phyloP scores from a whole-genome alignment of 2,113 vertebrate species.

The Pithys albifrons region DNA sequence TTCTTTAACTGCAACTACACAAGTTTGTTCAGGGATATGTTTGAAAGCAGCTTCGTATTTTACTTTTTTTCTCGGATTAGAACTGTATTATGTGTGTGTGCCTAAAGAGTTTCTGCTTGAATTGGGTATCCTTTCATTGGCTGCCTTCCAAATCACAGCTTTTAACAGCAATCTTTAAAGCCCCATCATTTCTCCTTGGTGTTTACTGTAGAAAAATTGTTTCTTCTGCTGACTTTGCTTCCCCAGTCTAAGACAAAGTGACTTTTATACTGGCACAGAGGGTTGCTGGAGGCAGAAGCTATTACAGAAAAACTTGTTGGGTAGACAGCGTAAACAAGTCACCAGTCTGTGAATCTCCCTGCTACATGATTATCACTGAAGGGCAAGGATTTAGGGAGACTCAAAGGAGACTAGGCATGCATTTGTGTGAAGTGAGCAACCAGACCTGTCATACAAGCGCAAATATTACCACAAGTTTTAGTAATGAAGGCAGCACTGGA shows the following conservation, averaged over 20 bases:
- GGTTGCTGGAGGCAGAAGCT: neutral
- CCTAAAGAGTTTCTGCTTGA: neutral
- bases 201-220: neutral
- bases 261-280: neutral
- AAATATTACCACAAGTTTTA: neutral
- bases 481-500: neutral
- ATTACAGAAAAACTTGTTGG: neutral
- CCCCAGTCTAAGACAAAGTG: neutral
- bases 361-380: neutral
- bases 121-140: neutral
- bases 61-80: neutral
- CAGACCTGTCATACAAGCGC: neutral
- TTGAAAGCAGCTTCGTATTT: neutral
- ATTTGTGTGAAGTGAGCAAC: neutral
- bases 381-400: conserved; percentile 20
- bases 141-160: conserved; percentile 1
- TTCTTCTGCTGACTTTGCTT: neutral
- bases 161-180: neutral
- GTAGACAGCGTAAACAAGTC: neutral
- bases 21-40: neutral
- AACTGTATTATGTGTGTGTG: neutral
- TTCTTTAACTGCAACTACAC: neutral
- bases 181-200: neutral
- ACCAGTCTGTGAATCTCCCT: conserved; percentile 1
- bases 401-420: neutral